Evolutionary conservation across 2,888 invertebrate genomes (phyloP).

Genomic region (Druceiella hillmani): DNA sequence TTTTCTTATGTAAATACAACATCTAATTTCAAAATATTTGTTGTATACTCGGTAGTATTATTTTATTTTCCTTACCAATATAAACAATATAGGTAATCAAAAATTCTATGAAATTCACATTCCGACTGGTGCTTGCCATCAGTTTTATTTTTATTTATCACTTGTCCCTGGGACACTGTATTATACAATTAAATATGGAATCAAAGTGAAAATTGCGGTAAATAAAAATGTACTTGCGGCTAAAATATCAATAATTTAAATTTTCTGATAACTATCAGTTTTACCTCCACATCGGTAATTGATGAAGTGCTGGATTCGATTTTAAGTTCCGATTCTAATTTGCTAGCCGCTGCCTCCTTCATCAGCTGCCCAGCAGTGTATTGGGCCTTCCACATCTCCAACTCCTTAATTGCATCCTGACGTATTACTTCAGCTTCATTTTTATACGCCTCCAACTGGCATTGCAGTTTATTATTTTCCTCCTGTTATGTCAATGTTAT

Average conservation of each 20-base stretch:
- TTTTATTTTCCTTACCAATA: too few species aligned
- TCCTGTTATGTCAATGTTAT: too few species aligned
- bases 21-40: too few species aligned
- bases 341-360: constrained; percentile 41
- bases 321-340: too few species aligned
- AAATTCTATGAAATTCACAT: too few species aligned
- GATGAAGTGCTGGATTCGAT: neutral
- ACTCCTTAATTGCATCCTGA: constrained; percentile 69
- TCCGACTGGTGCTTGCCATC: too few species aligned
- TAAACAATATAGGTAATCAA: too few species aligned
- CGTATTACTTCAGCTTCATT: constrained; percentile 89
- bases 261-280: neutral
- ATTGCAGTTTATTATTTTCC: constrained; percentile 86
- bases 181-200: too few species aligned
- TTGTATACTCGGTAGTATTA: too few species aligned
- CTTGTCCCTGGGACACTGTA: too few species aligned
- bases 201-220: neutral
- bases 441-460: constrained; percentile 89
- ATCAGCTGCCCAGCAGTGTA: constrained; percentile 61
- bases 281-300: neutral
- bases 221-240: neutral
- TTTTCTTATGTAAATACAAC: too few species aligned
- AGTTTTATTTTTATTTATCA: too few species aligned
- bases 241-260: neutral
- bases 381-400: constrained; percentile 75